These are phyloP conservation scores for Cinara cedri DNA, from an alignment of 2,888 invertebrate genomes.

Conservation along the genomic window DNA sequence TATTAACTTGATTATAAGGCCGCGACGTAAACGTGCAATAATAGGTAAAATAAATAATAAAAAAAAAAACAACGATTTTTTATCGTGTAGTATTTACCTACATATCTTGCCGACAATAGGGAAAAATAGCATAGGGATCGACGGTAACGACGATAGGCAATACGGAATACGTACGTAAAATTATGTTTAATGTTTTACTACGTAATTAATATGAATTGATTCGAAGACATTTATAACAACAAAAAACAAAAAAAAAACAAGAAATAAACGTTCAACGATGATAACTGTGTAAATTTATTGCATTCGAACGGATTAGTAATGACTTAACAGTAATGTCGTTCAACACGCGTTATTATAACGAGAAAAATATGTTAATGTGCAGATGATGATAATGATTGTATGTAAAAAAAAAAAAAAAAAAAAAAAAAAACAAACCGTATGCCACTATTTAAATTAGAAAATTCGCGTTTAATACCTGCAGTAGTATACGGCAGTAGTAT, in stretches of 20 bases:
- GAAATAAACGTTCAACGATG: background rate
- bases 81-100: too few species aligned
- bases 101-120: too few species aligned
- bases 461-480: background rate
- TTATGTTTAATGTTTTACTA: too few species aligned
- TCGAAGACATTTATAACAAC: background rate
- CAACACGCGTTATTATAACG: background rate
- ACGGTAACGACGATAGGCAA: background rate
- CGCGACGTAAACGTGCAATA: background rate
- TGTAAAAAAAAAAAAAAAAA: background rate
- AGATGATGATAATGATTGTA: background rate
- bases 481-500: background rate
- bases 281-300: background rate
- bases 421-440: background rate
- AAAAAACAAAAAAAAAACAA: background rate
- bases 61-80: background rate
- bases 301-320: too few species aligned
- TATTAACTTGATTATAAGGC: constrained; percentile 2
- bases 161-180: too few species aligned
- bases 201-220: too few species aligned
- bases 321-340: background rate
- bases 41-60: background rate
- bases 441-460: background rate
- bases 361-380: background rate
- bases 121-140: background rate